Evolutionary conservation across 2,888 invertebrate species (phyloP).

Genomic region (Disparrhopalites patrizii): DNA sequence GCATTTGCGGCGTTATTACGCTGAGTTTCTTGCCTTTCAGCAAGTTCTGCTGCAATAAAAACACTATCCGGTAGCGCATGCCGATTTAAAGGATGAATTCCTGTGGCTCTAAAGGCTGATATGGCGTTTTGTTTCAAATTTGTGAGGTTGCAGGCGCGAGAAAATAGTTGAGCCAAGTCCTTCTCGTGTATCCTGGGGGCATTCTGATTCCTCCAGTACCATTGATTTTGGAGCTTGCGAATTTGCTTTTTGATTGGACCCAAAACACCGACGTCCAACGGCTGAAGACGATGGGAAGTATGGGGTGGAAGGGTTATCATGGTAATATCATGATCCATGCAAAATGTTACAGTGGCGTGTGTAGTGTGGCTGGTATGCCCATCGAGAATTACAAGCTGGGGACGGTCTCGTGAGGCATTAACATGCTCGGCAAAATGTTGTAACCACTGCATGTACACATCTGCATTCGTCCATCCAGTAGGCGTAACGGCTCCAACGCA

Average conservation of each 20-base stretch:
- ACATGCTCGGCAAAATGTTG: not conserved
- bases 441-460: slow-evolving; percentile 12
- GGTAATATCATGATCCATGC: not conserved
- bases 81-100: not conserved
- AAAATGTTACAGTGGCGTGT: not conserved
- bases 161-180: not conserved
- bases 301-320: slow-evolving; percentile 24
- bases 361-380: slow-evolving; percentile 5
- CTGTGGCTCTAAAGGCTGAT: not conserved
- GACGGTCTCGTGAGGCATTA: not conserved
- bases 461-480: slow-evolving; percentile 12
- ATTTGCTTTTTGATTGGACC: slow-evolving; percentile 26
- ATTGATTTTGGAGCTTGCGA: not conserved
- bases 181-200: not conserved
- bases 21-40: too few species aligned
- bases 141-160: not conserved
- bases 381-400: slow-evolving; percentile 18
- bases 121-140: not conserved
- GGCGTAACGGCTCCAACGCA: not conserved
- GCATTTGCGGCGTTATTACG: too few species aligned
- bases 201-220: not conserved
- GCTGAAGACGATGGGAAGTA: slow-evolving; percentile 25
- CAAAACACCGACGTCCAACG: slow-evolving; percentile 21
- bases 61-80: not conserved
- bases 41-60: not conserved